phyloP scores from a whole-genome alignment of 2,888 invertebrate genomes.

The Bellardia bayeri region DNA sequence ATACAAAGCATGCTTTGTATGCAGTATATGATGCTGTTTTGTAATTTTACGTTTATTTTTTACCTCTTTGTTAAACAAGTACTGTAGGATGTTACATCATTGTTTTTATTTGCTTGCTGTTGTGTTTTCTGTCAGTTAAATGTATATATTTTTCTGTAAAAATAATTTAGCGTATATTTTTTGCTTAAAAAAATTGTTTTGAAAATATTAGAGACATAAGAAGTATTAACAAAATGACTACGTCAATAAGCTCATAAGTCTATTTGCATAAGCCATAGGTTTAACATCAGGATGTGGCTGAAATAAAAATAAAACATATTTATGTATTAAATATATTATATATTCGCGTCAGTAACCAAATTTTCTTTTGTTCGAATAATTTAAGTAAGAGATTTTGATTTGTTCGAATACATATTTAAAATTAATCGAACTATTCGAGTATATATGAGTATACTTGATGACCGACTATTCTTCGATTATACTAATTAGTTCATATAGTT shows the following conservation, averaged over 20 bases:
- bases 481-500: too few relatives aligned
- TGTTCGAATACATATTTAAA: too few relatives aligned
- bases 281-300: slow-evolving; percentile 98
- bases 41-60: slow-evolving; percentile 15
- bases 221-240: slow-evolving; percentile 77
- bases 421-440: too few relatives aligned
- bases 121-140: slow-evolving; percentile 21
- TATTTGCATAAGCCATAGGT: slow-evolving; percentile 98
- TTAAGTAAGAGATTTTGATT: too few relatives aligned
- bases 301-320: slow-evolving; percentile 83
- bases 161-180: slow-evolving; percentile 53
- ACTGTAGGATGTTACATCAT: slow-evolving; percentile 48
- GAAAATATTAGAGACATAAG: slow-evolving; percentile 68
- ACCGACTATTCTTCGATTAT: too few relatives aligned
- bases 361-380: too few relatives aligned
- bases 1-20: slow-evolving; percentile 60
- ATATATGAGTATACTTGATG: too few relatives aligned
- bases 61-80: slow-evolving; percentile 34
- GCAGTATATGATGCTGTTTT: background rate
- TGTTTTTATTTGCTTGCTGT: slow-evolving; percentile 35
- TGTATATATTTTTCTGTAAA: slow-evolving; percentile 50
- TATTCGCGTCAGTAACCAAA: too few relatives aligned
- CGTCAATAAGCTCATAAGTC: slow-evolving; percentile 89
- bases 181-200: slow-evolving; percentile 61
- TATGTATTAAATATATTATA: too few relatives aligned